Conservation (phyloP, 2,888 invertebrate genomes). For the Halocaridina rubra region DNA sequence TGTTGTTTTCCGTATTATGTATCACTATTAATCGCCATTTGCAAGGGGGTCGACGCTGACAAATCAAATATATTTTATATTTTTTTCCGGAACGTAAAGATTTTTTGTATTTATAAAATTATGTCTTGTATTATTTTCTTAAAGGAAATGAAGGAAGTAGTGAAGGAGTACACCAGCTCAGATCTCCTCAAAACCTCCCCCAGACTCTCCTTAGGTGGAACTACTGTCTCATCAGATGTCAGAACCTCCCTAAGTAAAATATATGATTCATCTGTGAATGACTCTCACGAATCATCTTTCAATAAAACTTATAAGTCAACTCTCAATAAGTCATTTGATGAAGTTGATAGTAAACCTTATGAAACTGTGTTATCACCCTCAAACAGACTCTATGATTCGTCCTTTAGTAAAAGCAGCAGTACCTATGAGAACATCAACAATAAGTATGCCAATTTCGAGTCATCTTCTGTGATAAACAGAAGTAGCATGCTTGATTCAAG, state of each 20-base stretch:
- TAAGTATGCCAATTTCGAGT: constrained; percentile 47
- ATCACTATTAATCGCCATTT: no score
- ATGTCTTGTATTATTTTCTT: no score
- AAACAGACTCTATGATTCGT: constrained; percentile 9
- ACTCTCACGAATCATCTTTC: not conserved
- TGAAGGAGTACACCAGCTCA: constrained; percentile 57
- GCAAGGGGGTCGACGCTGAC: no score
- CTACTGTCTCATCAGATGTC: not conserved
- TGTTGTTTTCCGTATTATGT: no score
- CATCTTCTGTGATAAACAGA: constrained; percentile 26
- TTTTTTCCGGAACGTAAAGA: no score
- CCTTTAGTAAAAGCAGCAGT: constrained; percentile 18
- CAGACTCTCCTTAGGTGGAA: not conserved
- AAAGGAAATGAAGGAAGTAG: constrained; percentile 45
- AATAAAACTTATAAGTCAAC: constrained; percentile 37
- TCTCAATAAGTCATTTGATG: constrained; percentile 13
- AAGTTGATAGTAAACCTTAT: not conserved
- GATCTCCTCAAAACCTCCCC: constrained; percentile 32
- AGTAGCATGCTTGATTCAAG: constrained; percentile 38
- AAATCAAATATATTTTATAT: no score
- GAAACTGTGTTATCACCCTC: not conserved
- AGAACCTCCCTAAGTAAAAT: constrained; percentile 51
- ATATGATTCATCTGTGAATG: constrained; percentile 45
- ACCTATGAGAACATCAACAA: constrained; percentile 37
- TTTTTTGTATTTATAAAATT: no score